Base-by-base conservation (phyloP, 2,888 invertebrate species). In the Temnothorax ravouxi region DNA sequence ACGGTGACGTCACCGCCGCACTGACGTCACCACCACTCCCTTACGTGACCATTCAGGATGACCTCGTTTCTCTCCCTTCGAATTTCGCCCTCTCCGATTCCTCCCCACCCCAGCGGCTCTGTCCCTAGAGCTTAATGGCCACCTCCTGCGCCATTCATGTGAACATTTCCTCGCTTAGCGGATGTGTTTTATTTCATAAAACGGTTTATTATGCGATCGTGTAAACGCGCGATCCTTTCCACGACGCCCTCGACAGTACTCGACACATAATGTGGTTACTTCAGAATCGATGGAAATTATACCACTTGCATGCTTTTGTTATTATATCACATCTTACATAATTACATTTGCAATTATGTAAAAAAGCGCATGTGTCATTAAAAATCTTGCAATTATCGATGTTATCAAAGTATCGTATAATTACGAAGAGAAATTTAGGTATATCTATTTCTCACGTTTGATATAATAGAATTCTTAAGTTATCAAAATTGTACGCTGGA, bases 131-230 rank as follows among this genome's bases (percentile, higher is more conserved):
- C 92, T 93, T 93, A 94, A 93, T 93, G 93, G 92, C 90, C 91
- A 91, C 88, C 88, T 88, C 90, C 90, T 91, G 88, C 90, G 91
- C 91, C 93, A 93, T 93, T 93, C 93, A 93, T 91, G 93, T 89
- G 91, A 91, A 90, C 89, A 90, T 90, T 91, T 88, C 90, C 88
- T 85, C 84, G 72, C 64, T 75, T 81, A 83, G 74, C 81, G 69
- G 47, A 84, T 72, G 83, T 87, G 83, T 84, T 64, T 64, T 59
- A 66, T 74, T 72, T 76, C 79, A 72, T 72, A 50, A 72, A 72
- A 71, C 34, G 72, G 47, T 71, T 79, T 59, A 34, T 56, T 69
- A 69, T 21, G 44, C 34, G 56, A 5, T 71, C 59, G 34, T 71
- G 34, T 69, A 79, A 79, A 71, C 50, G 72, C 15, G 34, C 15